Evolutionary conservation across 1,140 invertebrate species (phyloP).

Genomic region (Mycetomoellerius zeteki): DNA sequence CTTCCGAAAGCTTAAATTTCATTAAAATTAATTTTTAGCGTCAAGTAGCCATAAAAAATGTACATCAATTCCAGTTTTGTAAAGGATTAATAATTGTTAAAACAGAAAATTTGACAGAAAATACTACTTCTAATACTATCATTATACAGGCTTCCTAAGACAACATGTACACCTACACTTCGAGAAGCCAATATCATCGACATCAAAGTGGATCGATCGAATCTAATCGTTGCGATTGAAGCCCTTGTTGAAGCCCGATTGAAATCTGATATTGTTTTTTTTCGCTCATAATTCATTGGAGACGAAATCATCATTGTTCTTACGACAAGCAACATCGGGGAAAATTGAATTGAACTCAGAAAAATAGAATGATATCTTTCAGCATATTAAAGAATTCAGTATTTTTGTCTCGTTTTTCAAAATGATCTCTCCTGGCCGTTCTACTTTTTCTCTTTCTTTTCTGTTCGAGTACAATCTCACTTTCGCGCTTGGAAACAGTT

Average conservation of each 20-base stretch:
- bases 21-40: not conserved
- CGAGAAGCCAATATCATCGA: conserved; percentile 32
- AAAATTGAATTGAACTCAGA: conserved; percentile 14
- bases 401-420: not conserved
- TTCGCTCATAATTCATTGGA: conserved; percentile 57
- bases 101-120: conserved; percentile 4
- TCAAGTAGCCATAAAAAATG: not conserved
- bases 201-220: conserved; percentile 36
- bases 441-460: conserved; percentile 17
- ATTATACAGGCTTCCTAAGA: conserved; percentile 21
- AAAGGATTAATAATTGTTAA: not conserved
- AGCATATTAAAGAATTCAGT: not conserved
- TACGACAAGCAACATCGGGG: not conserved
- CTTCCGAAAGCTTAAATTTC: not conserved
- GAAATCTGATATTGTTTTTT: conserved; percentile 70
- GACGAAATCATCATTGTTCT: conserved; percentile 16
- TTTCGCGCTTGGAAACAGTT: conserved; percentile 51
- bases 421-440: not conserved
- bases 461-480: conserved; percentile 1
- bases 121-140: conserved; percentile 1
- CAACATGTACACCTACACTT: conserved; percentile 12
- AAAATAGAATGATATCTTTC: conserved; percentile 49
- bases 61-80: not conserved
- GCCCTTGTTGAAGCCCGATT: conserved; percentile 59
- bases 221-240: conserved; percentile 48